These are phyloP conservation scores for Delia radicum DNA, from an alignment of 1,140 invertebrate genomes.

Conservation along the genomic window DNA sequence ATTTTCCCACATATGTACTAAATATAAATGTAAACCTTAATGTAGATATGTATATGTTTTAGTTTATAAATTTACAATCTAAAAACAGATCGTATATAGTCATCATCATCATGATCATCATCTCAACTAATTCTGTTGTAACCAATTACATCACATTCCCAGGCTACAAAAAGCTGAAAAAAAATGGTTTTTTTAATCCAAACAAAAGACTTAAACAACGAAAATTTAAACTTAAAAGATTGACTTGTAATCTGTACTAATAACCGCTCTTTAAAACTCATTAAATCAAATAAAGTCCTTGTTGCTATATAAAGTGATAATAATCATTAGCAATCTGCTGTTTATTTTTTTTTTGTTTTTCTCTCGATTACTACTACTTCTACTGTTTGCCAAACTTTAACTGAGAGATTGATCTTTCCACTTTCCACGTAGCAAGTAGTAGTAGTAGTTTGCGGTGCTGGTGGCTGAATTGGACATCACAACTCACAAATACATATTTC, in stretches of 20 bases:
- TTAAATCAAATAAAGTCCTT: conserved; percentile 20
- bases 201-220: background rate
- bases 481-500: background rate
- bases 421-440: conserved; percentile 18
- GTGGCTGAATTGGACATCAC: background rate
- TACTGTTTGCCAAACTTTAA: background rate
- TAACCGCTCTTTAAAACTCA: conserved; percentile 19
- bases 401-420: conserved; percentile 13
- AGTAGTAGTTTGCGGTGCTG: background rate
- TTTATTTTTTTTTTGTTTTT: background rate
- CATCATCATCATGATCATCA: background rate
- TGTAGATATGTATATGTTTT: background rate
- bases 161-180: background rate
- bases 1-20: background rate
- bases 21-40: background rate
- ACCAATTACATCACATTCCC: background rate
- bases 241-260: conserved; percentile 20
- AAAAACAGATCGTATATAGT: background rate
- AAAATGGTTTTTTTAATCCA: background rate
- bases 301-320: background rate
- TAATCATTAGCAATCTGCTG: conserved; percentile 8
- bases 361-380: too few species aligned
- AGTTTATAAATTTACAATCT: background rate
- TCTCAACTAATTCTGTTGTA: too few species aligned
- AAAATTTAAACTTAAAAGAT: background rate